Evolutionary conservation across 2,797 vertebrate genomes (phyloP), one percentile per base, ranked within the genome.

Genomic region (Acanthurus leucopareius): DNA sequence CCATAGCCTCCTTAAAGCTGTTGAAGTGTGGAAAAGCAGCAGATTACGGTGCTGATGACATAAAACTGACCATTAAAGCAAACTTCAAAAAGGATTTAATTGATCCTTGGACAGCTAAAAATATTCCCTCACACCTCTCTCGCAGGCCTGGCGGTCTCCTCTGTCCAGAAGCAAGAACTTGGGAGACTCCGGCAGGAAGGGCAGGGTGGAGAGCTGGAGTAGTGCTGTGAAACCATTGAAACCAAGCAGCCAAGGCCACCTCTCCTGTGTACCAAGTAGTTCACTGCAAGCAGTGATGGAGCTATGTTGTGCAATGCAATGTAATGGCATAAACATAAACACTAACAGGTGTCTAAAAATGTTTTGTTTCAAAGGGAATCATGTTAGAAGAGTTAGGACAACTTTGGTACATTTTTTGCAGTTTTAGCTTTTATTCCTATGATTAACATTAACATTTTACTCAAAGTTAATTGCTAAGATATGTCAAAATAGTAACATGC

Each of bases 181-280:
- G 2, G 96, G 96, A 57, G 95, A 96, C 82, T 96, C 96, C 1
- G 96, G 96, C 25, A 96, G 88, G 69, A 95, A 87, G 42, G 94
- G 93, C 66, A 96, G 79, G 9, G 87, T 87, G 84, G 84, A 5
- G 42, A 96, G 87, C 89, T 96, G 95, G 51, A 96, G 49, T 16
- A 96, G 40, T 0, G 92, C 94, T 7, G 88, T 73, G 10, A 92
- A 81, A 1, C 89, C 94, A 15, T 75, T 92, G 80, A 95, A 91
- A 6, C 88, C 89, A 19, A 96, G 88, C 71, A 96, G 88, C 86
- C 92, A 95, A 5, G 92, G 93, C 95, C 95, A 96, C 25, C 73
- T 22, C 19, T 89, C 77, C 73, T 90, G 77, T 8, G 93, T 93
- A 1, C 95, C 95, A 44, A 96, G 89, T 13, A 96, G 15, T 83